Evolutionary conservation across 2,113 vertebrate genomes (phyloP), one percentile per base, ranked within the genome.

Genomic region (Saccopteryx bilineata): DNA sequence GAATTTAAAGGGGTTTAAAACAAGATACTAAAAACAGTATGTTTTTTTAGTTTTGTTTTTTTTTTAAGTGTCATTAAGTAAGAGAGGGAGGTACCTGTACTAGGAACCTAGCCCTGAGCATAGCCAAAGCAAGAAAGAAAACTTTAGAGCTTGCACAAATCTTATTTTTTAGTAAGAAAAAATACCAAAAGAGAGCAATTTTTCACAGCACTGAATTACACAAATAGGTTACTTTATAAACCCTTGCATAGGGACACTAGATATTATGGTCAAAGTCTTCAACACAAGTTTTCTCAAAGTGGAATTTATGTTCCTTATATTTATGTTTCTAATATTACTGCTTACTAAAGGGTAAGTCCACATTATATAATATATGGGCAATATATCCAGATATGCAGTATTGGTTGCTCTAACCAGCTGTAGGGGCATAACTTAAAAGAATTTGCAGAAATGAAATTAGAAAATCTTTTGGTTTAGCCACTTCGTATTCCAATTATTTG

Each of bases 191-290:
- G 31, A 89, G 2, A 83, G 50, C 92, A 61, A 50, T 14, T 26
- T 91, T 95, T 84, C 56, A 56, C 11, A 48, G 26, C 11, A 33
- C 9, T 60, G 28, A 71, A 83, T 86, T 66, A 39, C 28, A 33
- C 63, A 48, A 96, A 90, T 17, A 95, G 72, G 50, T 84, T 88
- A 81, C 14, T 90, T 76, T 89, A 66, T 4, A 87, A 63, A 93
- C 9, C 13, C 31, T 68, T 79, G 14, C 26, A 28, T 2, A 91
- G 8, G 33, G n/a, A 87, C 19, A 84, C 11, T n/a, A 78, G 61
- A 69, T 33, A 71, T 31, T 11, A 85, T 12, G 54, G 21, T 65
- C 61, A 85, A 90, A 80, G 21, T 5, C 26, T 90, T 92, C 13
- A 65, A 79, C 7, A n/a, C 6, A 28, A 66, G 39, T 83, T 48